Percentiles rank a stretch among this genome's conserved stretches.
phyloP scores from a whole-genome alignment of 1,140 invertebrate species.

The Ips typographus region DNA sequence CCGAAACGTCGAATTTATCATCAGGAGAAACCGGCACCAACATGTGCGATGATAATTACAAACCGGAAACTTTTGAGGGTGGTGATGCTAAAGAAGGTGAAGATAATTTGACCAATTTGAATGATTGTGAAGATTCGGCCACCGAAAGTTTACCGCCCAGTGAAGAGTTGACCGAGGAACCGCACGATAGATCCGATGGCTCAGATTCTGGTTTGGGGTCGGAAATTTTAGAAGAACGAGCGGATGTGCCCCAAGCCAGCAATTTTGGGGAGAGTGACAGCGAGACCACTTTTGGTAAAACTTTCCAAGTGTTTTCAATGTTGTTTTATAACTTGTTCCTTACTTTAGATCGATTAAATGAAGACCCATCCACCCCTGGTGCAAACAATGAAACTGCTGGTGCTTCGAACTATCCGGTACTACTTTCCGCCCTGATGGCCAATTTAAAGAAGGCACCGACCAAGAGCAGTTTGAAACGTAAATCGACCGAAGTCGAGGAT shows the following conservation, averaged over 20 bases:
- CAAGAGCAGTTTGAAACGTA: conserved; percentile 61
- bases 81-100: not conserved
- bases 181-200: conserved; percentile 66
- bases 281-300: conserved; percentile 54
- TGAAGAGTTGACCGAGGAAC: conserved; percentile 47
- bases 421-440: conserved; percentile 40
- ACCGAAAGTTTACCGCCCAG: conserved; percentile 49
- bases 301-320: not conserved
- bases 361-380: not conserved
- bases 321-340: not conserved
- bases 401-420: not conserved
- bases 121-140: conserved; percentile 49
- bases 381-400: conserved; percentile 35
- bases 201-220: conserved; percentile 74
- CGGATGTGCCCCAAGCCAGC: conserved; percentile 49
- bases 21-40: too few species aligned
- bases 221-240: conserved; percentile 53
- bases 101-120: conserved; percentile 21
- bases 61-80: not conserved
- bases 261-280: conserved; percentile 55
- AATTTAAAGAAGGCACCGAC: conserved; percentile 39
- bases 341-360: conserved; percentile 24
- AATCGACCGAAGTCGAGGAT: conserved; percentile 52
- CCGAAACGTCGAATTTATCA: too few species aligned
- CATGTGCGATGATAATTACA: not conserved